Evolutionary conservation across 2,797 vertebrate species (phyloP).

Genomic region (Trachurus trachurus): DNA sequence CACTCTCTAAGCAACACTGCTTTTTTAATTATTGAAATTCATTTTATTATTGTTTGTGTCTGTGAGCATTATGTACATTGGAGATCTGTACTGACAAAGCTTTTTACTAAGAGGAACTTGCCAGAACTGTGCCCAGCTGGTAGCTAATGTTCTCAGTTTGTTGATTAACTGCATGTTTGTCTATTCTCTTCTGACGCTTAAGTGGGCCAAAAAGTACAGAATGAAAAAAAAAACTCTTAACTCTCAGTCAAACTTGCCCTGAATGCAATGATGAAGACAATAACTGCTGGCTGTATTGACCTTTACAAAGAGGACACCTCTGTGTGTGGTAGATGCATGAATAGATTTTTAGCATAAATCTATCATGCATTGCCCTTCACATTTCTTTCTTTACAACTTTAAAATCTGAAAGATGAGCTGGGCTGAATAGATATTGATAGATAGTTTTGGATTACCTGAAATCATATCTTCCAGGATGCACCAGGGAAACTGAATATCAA

Average conservation of each 20-base stretch:
- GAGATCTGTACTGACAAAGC: constrained; percentile 70
- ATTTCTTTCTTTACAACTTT: constrained; percentile 71
- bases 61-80: constrained; percentile 69
- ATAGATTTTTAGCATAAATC: constrained; percentile 51
- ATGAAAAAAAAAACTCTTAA: constrained; percentile 38
- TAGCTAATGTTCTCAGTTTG: constrained; percentile 78
- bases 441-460: constrained; percentile 82
- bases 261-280: constrained; percentile 44
- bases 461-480: constrained; percentile 82
- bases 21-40: constrained; percentile 50
- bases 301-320: constrained; percentile 25
- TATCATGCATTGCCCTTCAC: constrained; percentile 65
- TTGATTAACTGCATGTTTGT: constrained; percentile 77
- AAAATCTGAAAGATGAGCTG: constrained; percentile 67
- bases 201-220: constrained; percentile 67
- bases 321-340: constrained; percentile 38
- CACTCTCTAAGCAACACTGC: constrained; percentile 51
- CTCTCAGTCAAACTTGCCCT: constrained; percentile 44
- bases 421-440: constrained; percentile 78
- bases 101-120: constrained; percentile 63
- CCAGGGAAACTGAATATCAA: constrained; percentile 77
- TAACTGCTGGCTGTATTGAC: constrained; percentile 24
- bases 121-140: constrained; percentile 76
- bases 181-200: constrained; percentile 73
- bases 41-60: constrained; percentile 58